Evolutionary conservation across 2,113 vertebrate species (phyloP).

Genomic region (Phalacrocorax pelagicus): DNA sequence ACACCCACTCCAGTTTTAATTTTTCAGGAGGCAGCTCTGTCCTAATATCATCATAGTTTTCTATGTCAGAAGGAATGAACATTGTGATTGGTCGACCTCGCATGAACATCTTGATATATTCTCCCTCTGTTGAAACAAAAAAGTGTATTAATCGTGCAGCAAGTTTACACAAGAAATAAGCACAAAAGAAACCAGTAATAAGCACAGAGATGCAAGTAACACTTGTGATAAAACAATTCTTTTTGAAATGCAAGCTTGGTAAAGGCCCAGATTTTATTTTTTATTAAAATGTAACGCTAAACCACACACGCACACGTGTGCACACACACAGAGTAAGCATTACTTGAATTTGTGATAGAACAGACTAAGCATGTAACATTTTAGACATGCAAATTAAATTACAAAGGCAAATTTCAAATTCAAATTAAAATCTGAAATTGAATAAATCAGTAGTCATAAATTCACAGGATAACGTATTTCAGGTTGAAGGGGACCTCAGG

Average conservation of each 20-base stretch:
- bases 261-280: neutral
- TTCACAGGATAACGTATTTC: neutral
- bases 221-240: neutral
- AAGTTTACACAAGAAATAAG: constrained; percentile 5
- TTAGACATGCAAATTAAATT: constrained; percentile 9
- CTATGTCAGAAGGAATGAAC: constrained; percentile 95
- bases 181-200: neutral
- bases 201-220: neutral
- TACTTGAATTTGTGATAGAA: neutral
- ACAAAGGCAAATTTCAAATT: neutral
- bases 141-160: neutral
- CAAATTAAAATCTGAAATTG: neutral
- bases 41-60: constrained; percentile 90
- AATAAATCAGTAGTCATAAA: neutral
- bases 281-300: neutral
- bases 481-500: neutral
- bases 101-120: constrained; percentile 99
- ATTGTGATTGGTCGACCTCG: constrained; percentile 97
- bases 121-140: constrained; percentile 88
- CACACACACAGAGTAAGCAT: neutral
- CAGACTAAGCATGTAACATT: neutral
- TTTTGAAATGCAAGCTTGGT: neutral
- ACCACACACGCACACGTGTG: neutral
- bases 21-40: constrained; percentile 92
- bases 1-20: constrained; percentile 98